Evolutionary conservation across 2,797 vertebrate species (phyloP).

Genomic region (Lateolabrax maculatus): DNA sequence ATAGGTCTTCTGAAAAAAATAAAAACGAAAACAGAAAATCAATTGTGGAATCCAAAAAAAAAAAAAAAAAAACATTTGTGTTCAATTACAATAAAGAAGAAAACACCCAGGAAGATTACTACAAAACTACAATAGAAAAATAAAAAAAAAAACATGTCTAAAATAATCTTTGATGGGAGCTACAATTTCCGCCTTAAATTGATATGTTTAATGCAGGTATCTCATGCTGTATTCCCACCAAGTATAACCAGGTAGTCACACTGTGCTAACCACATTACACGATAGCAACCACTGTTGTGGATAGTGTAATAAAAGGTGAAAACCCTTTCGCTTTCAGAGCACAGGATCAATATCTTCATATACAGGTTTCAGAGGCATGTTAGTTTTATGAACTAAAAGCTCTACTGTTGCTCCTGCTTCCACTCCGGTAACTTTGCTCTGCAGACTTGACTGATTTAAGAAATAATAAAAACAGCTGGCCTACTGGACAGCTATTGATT

Average conservation of each 20-base stretch:
- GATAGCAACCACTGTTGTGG: constrained; percentile 50
- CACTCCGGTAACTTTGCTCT: constrained; percentile 58
- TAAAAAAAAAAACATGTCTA: not conserved
- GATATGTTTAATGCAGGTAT: not conserved
- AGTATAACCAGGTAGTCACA: constrained; percentile 51
- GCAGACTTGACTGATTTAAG: constrained; percentile 77
- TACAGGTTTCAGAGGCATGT: constrained; percentile 69
- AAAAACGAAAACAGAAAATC: not conserved
- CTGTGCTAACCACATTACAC: constrained; percentile 65
- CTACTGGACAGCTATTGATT: constrained; percentile 77
- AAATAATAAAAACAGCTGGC: constrained; percentile 83
- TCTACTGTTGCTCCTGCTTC: constrained; percentile 63
- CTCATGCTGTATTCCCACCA: constrained; percentile 20
- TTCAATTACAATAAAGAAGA: not conserved
- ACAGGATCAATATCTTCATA: constrained; percentile 75
- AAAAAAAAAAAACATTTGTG: not conserved
- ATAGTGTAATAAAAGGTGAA: constrained; percentile 58
- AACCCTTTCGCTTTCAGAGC: constrained; percentile 61
- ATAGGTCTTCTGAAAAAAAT: not conserved
- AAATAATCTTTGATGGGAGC: constrained; percentile 1
- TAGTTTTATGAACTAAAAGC: constrained; percentile 80
- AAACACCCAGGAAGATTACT: fast-evolving
- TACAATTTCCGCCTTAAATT: constrained; percentile 1
- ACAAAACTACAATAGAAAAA: not conserved
- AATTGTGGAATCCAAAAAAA: too few relatives aligned